Percentiles rank a stretch among this genome's conserved stretches.
These are phyloP conservation scores for Falco columbarius DNA, from an alignment of 2,797 vertebrate species.

Conservation along the genomic window DNA sequence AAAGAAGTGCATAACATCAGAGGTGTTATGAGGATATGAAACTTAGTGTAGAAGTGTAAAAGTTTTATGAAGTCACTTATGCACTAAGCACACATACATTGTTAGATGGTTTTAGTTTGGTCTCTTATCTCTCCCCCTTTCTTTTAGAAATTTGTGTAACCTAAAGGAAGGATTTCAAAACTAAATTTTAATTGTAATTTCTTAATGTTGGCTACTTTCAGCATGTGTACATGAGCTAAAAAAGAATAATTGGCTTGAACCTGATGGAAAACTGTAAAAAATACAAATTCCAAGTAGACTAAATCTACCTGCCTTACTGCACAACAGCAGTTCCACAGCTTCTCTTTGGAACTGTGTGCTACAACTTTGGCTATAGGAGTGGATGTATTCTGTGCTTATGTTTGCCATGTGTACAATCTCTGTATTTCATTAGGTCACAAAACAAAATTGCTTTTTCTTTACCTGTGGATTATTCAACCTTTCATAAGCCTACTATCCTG, in stretches of 20 bases:
- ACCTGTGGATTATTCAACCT: slow-evolving; percentile 13
- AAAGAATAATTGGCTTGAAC: neutral
- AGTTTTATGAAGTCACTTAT: neutral
- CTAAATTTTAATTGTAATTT: neutral
- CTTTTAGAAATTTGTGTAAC: neutral
- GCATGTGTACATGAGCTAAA: neutral
- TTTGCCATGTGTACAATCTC: neutral
- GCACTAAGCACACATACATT: neutral
- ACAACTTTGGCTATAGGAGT: neutral
- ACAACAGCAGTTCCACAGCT: neutral
- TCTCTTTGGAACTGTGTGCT: neutral
- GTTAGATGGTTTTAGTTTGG: neutral
- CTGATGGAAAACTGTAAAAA: neutral
- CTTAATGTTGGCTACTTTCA: neutral
- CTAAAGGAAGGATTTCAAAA: slow-evolving; percentile 15
- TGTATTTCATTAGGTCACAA: neutral
- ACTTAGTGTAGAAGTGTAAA: neutral
- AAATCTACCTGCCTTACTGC: neutral
- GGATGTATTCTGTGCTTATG: neutral
- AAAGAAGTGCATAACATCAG: neutral
- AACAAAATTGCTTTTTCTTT: slow-evolving; percentile 23
- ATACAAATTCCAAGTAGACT: neutral
- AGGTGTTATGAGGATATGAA: neutral
- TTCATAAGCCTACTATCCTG: neutral
- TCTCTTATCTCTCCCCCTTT: neutral